Conservation (phyloP, 1,140 invertebrate species). For the Chymomyza costata region DNA sequence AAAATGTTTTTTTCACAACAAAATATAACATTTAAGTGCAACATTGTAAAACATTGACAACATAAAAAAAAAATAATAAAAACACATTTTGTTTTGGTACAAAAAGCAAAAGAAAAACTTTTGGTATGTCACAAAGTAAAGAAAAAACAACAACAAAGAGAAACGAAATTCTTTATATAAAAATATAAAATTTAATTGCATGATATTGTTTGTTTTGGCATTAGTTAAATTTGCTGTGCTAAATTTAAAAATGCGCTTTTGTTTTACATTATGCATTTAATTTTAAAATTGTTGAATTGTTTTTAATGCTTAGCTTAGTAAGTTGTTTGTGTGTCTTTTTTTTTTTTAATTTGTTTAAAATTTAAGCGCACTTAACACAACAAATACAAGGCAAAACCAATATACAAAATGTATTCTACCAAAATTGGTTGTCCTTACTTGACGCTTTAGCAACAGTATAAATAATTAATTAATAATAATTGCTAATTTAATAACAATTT, state of each 20-base stretch:
- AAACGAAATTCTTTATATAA: slow-evolving; percentile 21
- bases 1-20: slow-evolving; percentile 28
- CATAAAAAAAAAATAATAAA: slow-evolving; percentile 36
- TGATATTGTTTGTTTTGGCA: slow-evolving; percentile 39
- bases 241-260: slow-evolving; percentile 63
- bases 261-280: slow-evolving; percentile 67
- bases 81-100: too few relatives aligned
- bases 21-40: slow-evolving; percentile 65
- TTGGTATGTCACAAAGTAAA: slow-evolving; percentile 6
- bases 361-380: slow-evolving; percentile 36
- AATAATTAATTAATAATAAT: slow-evolving; percentile 56
- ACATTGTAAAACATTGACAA: slow-evolving; percentile 71
- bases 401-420: slow-evolving; percentile 23
- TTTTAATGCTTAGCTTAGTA: slow-evolving; percentile 57
- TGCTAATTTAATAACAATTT: slow-evolving; percentile 69
- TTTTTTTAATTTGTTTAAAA: slow-evolving; percentile 28
- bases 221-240: slow-evolving; percentile 51
- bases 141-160: slow-evolving; percentile 20
- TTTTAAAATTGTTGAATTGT: slow-evolving; percentile 50
- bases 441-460: slow-evolving; percentile 40
- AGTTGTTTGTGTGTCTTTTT: slow-evolving; percentile 64
- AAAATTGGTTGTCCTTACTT: slow-evolving; percentile 23
- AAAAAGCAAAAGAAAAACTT: slow-evolving; percentile 13
- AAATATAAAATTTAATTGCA: slow-evolving; percentile 51
- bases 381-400: slow-evolving; percentile 9